Base-by-base conservation (phyloP, 2,888 invertebrate genomes). In the Leucophenga montana region DNA sequence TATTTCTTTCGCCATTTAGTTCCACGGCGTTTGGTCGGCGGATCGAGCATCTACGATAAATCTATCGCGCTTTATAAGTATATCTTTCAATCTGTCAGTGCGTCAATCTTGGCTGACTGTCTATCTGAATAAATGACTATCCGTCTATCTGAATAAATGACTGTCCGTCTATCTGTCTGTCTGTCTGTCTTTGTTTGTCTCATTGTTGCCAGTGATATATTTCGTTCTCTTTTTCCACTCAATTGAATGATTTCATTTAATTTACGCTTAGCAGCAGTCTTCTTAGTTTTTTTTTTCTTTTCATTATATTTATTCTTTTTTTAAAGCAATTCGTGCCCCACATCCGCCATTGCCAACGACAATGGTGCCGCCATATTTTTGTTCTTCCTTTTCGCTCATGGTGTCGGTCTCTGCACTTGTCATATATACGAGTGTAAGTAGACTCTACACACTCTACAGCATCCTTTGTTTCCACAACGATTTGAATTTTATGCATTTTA, bases 191-290 rank as follows among this genome's bases (percentile, higher is more conserved):
- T 11, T 20, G 54, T 27, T 39, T 18, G 5, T 14, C 53, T 4
- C 27, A 27, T 3, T 27, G 27, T 14, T 56, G 39, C 50, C 6
- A 5, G 46, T 46, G 46, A 46, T 14, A 46, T 4, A 46, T 46
- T 46, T 46, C 46, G 3, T 46, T n/a, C 46, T 46, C 70, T 61
- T 70, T 75, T 78, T 75, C 78, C 75, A 76, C 76, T 73, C 77
- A 78, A 78, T 75, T 75, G 77, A 78, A 73, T 75, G 73, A 73
- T 73, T 76, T 77, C 74, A 75, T 78, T 78, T 77, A n/a, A 50
- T 14, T 72, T 53, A 16, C 53, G 3, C 27, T 62, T 44, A 27
- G 14, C 18, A 2, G 27, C 27, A 27, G 27, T 31, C 44, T 57
- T 57, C 8, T 56, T 22, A 5, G 8, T 56, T 33, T 4, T 46